Conservation (phyloP, 2,797 vertebrate species). For the Cacajao melanocephalus region DNA sequence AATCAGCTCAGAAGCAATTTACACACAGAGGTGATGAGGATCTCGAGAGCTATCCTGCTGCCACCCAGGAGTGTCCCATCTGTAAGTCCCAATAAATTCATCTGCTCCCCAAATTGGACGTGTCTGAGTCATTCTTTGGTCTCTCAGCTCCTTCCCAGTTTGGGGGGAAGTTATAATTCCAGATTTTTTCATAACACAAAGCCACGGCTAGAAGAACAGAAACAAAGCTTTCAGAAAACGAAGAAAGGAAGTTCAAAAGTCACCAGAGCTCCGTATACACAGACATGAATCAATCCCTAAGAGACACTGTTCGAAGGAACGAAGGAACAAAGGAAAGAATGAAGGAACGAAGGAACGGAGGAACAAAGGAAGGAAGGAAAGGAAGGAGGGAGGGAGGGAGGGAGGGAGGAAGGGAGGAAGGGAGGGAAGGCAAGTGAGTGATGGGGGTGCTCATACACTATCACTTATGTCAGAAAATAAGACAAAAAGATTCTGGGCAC, state of each 20-base stretch:
- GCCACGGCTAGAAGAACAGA: constrained; percentile 3
- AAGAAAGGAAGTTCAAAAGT: constrained; percentile 37
- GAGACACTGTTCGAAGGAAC: neutral
- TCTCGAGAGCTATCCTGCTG: neutral
- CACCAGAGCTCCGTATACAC: neutral
- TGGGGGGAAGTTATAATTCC: neutral
- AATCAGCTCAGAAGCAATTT: neutral
- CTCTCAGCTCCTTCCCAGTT: neutral
- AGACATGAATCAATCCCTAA: constrained; percentile 25
- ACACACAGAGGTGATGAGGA: neutral
- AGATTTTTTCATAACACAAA: neutral
- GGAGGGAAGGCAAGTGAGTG: too few relatives aligned
- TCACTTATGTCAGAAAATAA: neutral
- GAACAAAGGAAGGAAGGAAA: neutral
- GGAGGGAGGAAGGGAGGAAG: too few relatives aligned
- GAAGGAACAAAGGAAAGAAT: neutral
- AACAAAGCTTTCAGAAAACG: constrained; percentile 6
- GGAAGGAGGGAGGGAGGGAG: neutral
- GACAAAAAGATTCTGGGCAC: neutral
- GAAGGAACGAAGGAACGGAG: neutral
- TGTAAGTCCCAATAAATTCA: neutral
- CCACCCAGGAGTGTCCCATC: neutral
- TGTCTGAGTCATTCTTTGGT: neutral
- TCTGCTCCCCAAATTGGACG: neutral
- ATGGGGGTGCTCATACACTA: neutral